These are phyloP conservation scores for Patiria pectinifera DNA, from an alignment of 53 echinoderm and acorn worm species.

Conservation along the genomic window DNA sequence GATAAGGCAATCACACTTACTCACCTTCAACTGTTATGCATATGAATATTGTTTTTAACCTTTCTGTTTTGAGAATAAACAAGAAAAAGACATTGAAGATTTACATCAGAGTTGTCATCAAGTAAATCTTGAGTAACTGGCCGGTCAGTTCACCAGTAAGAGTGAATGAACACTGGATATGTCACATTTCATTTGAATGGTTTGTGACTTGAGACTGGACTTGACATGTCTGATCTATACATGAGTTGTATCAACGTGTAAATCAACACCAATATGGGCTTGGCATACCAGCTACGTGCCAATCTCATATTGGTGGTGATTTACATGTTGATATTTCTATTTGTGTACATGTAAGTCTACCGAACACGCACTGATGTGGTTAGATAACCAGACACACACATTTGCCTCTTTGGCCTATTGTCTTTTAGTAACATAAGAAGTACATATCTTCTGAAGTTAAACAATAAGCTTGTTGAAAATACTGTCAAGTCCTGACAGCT, in stretches of 20 bases:
- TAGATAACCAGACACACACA: conserved; percentile 7
- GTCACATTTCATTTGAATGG: too few relatives aligned
- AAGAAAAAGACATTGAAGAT: neutral
- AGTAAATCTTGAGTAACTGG: neutral
- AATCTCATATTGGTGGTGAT: too few relatives aligned
- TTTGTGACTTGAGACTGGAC: too few relatives aligned
- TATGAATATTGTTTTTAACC: neutral
- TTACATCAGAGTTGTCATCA: neutral
- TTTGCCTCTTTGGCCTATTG: neutral
- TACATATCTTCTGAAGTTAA: too few relatives aligned
- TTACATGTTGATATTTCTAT: too few relatives aligned
- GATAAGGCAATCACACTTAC: neutral
- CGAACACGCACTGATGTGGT: neutral
- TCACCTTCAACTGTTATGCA: neutral
- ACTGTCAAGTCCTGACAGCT: neutral
- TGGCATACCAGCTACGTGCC: too few relatives aligned
- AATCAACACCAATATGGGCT: too few relatives aligned
- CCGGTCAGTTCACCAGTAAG: too few relatives aligned
- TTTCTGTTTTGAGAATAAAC: conserved; percentile 14
- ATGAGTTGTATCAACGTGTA: too few relatives aligned
- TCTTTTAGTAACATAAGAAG: neutral
- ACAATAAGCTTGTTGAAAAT: too few relatives aligned
- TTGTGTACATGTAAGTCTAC: neutral
- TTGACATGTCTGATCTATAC: too few relatives aligned
- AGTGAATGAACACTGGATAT: too few relatives aligned